phyloP scores from a whole-genome alignment of 2,797 vertebrate species.

The Vespertilio murinus region DNA sequence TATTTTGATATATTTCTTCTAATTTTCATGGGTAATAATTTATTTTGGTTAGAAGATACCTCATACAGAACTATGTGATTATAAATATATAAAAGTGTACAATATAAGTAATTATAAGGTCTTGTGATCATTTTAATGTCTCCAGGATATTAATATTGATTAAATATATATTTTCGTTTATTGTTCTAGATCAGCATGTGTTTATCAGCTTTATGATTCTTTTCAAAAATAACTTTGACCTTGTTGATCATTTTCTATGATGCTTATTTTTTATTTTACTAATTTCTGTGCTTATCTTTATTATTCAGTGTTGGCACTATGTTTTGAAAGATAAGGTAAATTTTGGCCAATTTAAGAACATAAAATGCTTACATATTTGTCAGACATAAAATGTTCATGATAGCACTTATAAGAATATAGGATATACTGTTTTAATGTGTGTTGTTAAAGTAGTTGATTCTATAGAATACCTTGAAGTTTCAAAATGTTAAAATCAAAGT shows the following conservation, averaged over 20 bases:
- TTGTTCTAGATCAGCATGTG: neutral
- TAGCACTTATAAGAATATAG: neutral
- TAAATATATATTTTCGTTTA: neutral
- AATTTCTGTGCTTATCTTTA: neutral
- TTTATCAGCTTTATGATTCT: slow-evolving; percentile 1
- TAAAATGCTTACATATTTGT: slow-evolving; percentile 43
- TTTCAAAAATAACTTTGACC: neutral
- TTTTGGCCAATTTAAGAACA: slow-evolving; percentile 17
- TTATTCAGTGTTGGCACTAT: neutral
- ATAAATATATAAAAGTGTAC: neutral
- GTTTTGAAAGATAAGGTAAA: slow-evolving; percentile 18
- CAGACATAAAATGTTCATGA: neutral
- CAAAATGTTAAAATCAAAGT: slow-evolving; percentile 10
- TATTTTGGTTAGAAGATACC: neutral
- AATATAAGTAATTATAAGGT: neutral
- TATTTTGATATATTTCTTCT: neutral
- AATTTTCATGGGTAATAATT: neutral
- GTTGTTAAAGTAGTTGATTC: slow-evolving; percentile 8
- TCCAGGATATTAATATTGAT: neutral
- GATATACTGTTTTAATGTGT: slow-evolving; percentile 24
- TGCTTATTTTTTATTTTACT: slow-evolving; percentile 11
- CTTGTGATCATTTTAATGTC: neutral
- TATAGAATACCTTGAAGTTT: neutral
- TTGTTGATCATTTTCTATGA: neutral
- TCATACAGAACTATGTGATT: neutral